These are phyloP conservation scores for Xyliphius kryptos DNA, from an alignment of 2,113 vertebrate species.

Conservation along the genomic window DNA sequence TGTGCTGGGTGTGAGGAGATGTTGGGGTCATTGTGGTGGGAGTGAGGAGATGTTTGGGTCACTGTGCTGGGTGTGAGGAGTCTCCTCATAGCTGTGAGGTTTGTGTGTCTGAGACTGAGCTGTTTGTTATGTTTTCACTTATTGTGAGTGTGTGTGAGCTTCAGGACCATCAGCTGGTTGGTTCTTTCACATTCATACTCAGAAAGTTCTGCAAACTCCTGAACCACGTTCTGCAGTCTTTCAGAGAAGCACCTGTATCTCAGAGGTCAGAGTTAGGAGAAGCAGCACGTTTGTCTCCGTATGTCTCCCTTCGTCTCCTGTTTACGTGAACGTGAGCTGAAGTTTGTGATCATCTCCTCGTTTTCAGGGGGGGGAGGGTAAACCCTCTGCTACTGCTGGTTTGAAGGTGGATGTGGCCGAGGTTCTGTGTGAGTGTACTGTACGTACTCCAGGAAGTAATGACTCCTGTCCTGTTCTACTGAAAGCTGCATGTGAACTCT, in stretches of 20 bases:
- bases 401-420: too few species aligned
- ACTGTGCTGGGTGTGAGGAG: too few species aligned
- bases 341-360: not conserved
- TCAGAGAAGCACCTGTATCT: not conserved
- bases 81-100: not conserved
- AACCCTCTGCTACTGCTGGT: too few species aligned
- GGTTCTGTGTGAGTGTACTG: too few species aligned
- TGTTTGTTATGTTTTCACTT: not conserved
- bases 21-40: too few species aligned
- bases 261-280: not conserved
- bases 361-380: too few species aligned
- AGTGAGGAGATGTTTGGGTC: constrained; percentile 17
- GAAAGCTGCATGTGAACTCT: too few species aligned
- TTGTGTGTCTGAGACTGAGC: not conserved
- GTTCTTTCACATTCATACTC: not conserved
- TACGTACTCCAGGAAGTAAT: too few species aligned
- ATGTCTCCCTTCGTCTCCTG: too few species aligned
- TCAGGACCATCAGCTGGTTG: too few species aligned
- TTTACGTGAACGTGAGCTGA: not conserved
- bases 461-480: too few species aligned
- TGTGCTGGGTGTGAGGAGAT: too few species aligned
- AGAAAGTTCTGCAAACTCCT: constrained; percentile 12
- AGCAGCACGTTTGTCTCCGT: not conserved
- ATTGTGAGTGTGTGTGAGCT: not conserved
- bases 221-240: constrained; percentile 14